phyloP scores from a whole-genome alignment of 2,113 vertebrate species.

The Chunga burmeisteri region DNA sequence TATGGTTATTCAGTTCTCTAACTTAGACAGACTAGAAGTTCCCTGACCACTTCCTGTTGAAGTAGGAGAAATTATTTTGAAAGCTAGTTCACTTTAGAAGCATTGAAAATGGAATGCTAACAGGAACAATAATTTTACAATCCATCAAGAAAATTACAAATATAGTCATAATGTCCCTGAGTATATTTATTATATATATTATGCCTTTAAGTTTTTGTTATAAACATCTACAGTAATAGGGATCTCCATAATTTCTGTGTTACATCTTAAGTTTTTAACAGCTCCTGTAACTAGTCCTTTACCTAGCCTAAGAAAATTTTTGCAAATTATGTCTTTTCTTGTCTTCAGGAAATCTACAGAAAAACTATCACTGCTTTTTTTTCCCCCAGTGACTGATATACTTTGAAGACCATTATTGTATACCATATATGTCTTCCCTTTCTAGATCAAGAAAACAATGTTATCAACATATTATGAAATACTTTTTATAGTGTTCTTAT shows the following conservation, averaged over 20 bases:
- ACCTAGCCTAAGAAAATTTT: neutral
- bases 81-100: neutral
- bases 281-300: neutral
- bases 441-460: neutral
- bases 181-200: neutral
- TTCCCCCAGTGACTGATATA: fast-evolving
- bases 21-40: neutral
- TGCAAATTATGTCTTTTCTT: neutral
- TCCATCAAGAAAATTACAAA: neutral
- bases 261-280: neutral
- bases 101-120: neutral
- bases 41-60: neutral
- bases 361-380: neutral
- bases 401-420: neutral
- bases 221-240: neutral
- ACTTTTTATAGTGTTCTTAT: neutral
- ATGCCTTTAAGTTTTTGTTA: neutral
- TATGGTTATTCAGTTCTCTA: neutral
- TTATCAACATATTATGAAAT: neutral
- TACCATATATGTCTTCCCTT: neutral
- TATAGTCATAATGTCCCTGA: neutral
- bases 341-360: neutral
- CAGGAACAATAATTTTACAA: neutral
- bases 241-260: neutral
- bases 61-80: neutral